Evolutionary conservation across 1,140 invertebrate genomes (phyloP).

Genomic region (Brachionus plicatilis): DNA sequence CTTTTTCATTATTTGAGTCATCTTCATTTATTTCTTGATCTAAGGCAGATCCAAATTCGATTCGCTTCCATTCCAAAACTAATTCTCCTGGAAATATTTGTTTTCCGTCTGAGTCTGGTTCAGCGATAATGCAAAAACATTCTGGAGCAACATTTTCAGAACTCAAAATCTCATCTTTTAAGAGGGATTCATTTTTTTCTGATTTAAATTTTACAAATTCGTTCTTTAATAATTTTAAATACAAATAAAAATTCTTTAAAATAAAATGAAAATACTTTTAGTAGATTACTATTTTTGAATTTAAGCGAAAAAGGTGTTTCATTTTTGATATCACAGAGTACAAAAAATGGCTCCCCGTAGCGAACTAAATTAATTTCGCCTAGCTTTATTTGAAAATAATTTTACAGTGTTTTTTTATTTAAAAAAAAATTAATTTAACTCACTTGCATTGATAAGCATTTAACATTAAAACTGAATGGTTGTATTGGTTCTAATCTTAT

Average conservation of each 20-base stretch:
- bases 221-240: not conserved
- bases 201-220: not conserved
- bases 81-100: not conserved
- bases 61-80: conserved; percentile 21
- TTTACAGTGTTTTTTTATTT: not conserved
- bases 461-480: conserved; percentile 18
- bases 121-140: not conserved
- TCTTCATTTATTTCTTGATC: not conserved
- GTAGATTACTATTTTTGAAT: not conserved
- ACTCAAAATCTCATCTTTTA: conserved; percentile 17
- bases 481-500: conserved; percentile 9
- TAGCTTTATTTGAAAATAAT: not conserved
- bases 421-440: not conserved
- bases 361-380: not conserved
- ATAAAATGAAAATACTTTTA: not conserved
- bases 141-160: not conserved
- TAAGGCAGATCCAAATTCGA: not conserved
- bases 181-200: not conserved
- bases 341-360: conserved; percentile 1
- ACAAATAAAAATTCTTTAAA: not conserved
- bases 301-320: not conserved
- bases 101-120: not conserved
- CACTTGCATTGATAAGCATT: conserved; percentile 8
- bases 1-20: not conserved
- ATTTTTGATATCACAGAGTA: conserved; percentile 8